Evolutionary conservation across 2,113 vertebrate species (phyloP).

Genomic region (Fregetta grallaria): DNA sequence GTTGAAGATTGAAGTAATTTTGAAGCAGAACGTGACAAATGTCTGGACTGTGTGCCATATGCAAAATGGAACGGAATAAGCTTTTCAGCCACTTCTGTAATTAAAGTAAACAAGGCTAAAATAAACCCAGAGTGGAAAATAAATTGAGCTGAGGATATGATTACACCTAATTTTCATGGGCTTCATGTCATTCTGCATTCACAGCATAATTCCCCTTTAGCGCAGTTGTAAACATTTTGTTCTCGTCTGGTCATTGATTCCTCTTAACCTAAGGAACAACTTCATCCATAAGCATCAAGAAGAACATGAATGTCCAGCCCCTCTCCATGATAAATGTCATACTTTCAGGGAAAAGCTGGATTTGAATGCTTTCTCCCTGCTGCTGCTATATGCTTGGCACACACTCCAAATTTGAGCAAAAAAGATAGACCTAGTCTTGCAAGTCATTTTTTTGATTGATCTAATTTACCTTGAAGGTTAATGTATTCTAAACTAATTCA

Average conservation of each 20-base stretch:
- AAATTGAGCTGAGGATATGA: background rate
- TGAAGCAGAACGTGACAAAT: background rate
- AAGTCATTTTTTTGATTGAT: constrained; percentile 76
- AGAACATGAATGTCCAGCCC: background rate
- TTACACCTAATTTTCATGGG: background rate
- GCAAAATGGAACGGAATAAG: background rate
- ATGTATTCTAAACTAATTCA: constrained; percentile 78
- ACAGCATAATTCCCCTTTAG: background rate
- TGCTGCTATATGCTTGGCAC: background rate
- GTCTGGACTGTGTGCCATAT: background rate
- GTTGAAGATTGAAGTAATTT: background rate
- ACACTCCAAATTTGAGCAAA: background rate
- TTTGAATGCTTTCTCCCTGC: background rate
- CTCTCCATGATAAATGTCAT: background rate
- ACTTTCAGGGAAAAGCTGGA: background rate
- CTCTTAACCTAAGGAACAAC: background rate
- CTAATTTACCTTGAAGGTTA: constrained; percentile 82
- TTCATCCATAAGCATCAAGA: background rate
- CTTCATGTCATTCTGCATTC: background rate
- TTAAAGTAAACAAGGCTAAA: constrained; percentile 18
- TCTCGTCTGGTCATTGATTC: background rate
- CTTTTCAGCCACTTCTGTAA: background rate
- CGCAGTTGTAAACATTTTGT: background rate
- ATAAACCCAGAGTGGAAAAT: background rate
- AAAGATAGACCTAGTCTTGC: constrained; percentile 39